Evolutionary conservation across 2,113 vertebrate species (phyloP), one percentile per base, ranked within the genome.

Genomic region (Silurus meridionalis): DNA sequence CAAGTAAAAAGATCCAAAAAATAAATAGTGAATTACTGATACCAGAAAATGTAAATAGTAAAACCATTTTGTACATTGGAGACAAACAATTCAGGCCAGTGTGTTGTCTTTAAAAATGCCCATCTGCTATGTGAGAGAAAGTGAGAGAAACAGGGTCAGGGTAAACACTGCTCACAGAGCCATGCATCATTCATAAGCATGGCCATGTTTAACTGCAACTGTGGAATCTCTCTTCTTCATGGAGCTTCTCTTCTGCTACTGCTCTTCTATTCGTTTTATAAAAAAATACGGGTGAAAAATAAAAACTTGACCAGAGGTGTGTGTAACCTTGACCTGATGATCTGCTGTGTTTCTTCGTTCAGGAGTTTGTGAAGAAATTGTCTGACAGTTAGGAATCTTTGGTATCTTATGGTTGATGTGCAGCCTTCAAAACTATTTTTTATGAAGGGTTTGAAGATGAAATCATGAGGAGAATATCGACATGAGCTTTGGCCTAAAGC

Each of bases 141-240:
- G 77, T 83, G 85, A 87, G 89, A 90, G 89, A 92, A 94, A 93
- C 64, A 78, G 92, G 92, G 91, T 93, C 93, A 92, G 91, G 80
- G 90, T 91, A 91, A 94, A 94, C 92, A 92, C 46, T 79, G 91
- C 89, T 91, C 91, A 92, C 88, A 91, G 87, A 89, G 81, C 25
- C 91, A 91, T 94, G 67, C 90, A 94, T 93, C 92, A 93, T 95
- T 94, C 92, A 95, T 93, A 92, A 94, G 92, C 74, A 83, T 82
- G 48, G 79, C 85, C 87, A 50, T 90, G 90, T 93, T 92, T 92
- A 93, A 93, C 88, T 85, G 92, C 91, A 93, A 93, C 89, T 91
- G 91, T 86, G 91, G 93, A 92, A 94, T 83, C 92, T 93, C 91
- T 91, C 84, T 91, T 91, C 87, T 88, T 90, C 82, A 64, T 77